Percentiles rank a stretch among this genome's conserved stretches.
Conservation (phyloP, 37 sponge, comb jelly and placozoan species). For the Bolinopsis microptera region DNA sequence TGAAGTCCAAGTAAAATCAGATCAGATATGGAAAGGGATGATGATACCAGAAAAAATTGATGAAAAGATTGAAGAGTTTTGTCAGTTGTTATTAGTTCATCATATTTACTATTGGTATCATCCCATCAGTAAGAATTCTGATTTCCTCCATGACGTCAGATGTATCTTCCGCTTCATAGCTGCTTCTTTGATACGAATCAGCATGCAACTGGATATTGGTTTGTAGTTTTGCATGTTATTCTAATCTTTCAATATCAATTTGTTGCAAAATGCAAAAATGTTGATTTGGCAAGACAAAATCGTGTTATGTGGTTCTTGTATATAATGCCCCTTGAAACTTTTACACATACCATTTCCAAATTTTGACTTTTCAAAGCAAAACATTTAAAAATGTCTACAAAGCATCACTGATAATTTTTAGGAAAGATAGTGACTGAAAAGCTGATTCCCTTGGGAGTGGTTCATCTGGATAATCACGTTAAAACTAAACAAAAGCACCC, state of each 20-base stretch:
- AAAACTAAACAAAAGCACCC: background rate
- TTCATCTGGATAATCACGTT: background rate
- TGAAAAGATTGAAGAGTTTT: constrained; percentile 28
- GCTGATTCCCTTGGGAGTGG: background rate
- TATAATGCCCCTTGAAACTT: too few species aligned
- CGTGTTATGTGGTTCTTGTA: too few species aligned
- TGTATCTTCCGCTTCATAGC: constrained; percentile 9
- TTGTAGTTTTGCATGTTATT: background rate
- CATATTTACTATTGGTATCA: constrained; percentile 25
- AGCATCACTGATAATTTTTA: background rate
- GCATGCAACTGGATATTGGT: constrained; percentile 16
- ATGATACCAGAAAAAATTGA: constrained; percentile 32
- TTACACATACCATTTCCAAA: too few species aligned
- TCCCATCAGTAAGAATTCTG: constrained; percentile 28
- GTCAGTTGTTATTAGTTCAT: constrained; percentile 32
- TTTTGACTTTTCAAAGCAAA: too few species aligned
- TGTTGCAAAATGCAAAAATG: too few species aligned
- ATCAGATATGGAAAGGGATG: constrained; percentile 35
- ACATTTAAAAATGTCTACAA: background rate
- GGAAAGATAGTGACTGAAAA: constrained; percentile 20
- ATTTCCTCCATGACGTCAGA: constrained; percentile 41
- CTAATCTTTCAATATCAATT: too few species aligned
- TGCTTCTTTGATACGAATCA: constrained; percentile 2
- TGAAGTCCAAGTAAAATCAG: constrained; percentile 11
- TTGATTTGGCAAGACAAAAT: too few species aligned